phyloP scores from a whole-genome alignment of 2,113 vertebrate genomes.

The Percina caprodes region DNA sequence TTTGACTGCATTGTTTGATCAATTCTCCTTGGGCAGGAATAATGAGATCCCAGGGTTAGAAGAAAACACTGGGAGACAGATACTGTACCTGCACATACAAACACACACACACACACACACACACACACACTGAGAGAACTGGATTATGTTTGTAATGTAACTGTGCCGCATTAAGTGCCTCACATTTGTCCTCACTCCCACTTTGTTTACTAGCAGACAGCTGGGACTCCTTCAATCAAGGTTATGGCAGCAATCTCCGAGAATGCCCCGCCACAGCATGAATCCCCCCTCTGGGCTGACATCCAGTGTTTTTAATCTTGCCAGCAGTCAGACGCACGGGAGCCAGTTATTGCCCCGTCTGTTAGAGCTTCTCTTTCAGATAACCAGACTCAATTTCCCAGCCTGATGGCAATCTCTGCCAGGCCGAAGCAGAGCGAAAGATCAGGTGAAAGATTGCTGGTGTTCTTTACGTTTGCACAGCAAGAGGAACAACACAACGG shows the following conservation, averaged over 20 bases:
- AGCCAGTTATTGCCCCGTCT: conserved; percentile 21
- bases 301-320: conserved; percentile 55
- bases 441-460: conserved; percentile 30
- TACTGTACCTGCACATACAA: background rate
- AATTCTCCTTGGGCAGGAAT: conserved; percentile 41
- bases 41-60: conserved; percentile 57
- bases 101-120: background rate
- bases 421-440: conserved; percentile 8
- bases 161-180: background rate
- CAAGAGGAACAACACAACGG: background rate
- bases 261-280: conserved; percentile 34
- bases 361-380: conserved; percentile 26
- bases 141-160: conserved; percentile 8
- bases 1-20: conserved; percentile 45
- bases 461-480: conserved; percentile 26
- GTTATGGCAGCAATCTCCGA: conserved; percentile 52
- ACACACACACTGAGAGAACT: background rate
- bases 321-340: conserved; percentile 31
- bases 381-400: conserved; percentile 50
- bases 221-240: conserved; percentile 63
- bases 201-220: conserved; percentile 39
- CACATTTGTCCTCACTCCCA: background rate
- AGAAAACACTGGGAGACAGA: conserved; percentile 4
- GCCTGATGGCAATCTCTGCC: conserved; percentile 30
- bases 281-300: conserved; percentile 32